These are phyloP conservation scores for Ptychoptera contaminata DNA, from an alignment of 2,888 invertebrate genomes.

Conservation along the genomic window DNA sequence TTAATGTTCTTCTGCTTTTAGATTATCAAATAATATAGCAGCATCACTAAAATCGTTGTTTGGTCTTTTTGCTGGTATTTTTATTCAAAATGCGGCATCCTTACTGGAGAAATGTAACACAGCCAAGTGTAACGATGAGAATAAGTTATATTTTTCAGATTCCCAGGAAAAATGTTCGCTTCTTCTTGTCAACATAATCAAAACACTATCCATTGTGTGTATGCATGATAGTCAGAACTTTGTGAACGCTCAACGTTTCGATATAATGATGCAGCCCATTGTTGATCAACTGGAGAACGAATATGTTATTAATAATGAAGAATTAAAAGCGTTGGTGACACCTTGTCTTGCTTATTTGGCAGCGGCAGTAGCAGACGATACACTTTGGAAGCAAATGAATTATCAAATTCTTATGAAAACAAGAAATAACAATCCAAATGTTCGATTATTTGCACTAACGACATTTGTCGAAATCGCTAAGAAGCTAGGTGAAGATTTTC, in stretches of 20 bases:
- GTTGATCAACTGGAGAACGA: conserved; percentile 78
- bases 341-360: conserved; percentile 72
- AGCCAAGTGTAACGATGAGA: conserved; percentile 26
- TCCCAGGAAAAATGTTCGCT: conserved; percentile 40
- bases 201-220: conserved; percentile 63
- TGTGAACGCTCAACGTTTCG: conserved; percentile 70
- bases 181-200: conserved; percentile 53
- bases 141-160: conserved; percentile 33
- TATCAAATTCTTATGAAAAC: conserved; percentile 83
- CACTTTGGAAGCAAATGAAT: conserved; percentile 78
- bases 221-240: conserved; percentile 71
- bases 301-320: conserved; percentile 40
- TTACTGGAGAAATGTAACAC: conserved; percentile 54
- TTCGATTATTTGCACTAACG: conserved; percentile 54
- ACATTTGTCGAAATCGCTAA: conserved; percentile 63
- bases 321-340: conserved; percentile 45
- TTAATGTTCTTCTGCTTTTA: conserved; percentile 22
- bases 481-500: conserved; percentile 76
- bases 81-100: conserved; percentile 63
- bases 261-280: conserved; percentile 67
- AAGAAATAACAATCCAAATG: conserved; percentile 54
- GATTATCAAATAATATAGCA: conserved; percentile 60
- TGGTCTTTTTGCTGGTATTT: conserved; percentile 75
- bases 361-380: conserved; percentile 67
- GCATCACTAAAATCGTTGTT: conserved; percentile 74